Evolutionary conservation across 2,113 vertebrate genomes (phyloP).

Genomic region (Falcunculus frontatus): DNA sequence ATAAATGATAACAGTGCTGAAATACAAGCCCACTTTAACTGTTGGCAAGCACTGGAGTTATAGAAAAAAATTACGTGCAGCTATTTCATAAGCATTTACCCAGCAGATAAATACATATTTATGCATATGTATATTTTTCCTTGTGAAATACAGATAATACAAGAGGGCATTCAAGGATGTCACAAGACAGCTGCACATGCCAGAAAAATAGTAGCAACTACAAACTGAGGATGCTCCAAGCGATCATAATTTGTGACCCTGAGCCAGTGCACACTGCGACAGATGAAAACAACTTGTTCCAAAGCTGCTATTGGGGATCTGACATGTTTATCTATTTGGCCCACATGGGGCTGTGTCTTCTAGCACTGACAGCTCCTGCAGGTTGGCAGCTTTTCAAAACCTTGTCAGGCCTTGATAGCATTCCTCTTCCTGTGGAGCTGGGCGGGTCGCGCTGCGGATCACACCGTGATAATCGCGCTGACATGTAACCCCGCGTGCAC

Average conservation of each 20-base stretch:
- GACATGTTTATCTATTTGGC: conserved; percentile 60
- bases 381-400: conserved; percentile 61
- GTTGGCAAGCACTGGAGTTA: neutral
- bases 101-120: neutral
- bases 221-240: conserved; percentile 6
- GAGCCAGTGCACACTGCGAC: neutral
- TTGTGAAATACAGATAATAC: neutral
- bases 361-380: conserved; percentile 41
- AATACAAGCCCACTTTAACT: neutral
- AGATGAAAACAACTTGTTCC: conserved; percentile 35
- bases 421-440: conserved; percentile 26
- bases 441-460: neutral
- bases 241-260: neutral
- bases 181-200: neutral
- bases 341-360: conserved; percentile 55
- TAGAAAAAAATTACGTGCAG: neutral
- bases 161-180: neutral
- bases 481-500: neutral
- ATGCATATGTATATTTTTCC: neutral
- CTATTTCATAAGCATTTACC: neutral
- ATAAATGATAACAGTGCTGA: neutral
- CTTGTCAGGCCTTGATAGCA: conserved; percentile 59
- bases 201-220: neutral
- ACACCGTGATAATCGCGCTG: neutral
- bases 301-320: conserved; percentile 19